A percentile compares a stretch with the other conserved stretches of the same genome.
Evolutionary conservation across 2,888 invertebrate genomes (phyloP).

Genomic region (Ellobium chinense): DNA sequence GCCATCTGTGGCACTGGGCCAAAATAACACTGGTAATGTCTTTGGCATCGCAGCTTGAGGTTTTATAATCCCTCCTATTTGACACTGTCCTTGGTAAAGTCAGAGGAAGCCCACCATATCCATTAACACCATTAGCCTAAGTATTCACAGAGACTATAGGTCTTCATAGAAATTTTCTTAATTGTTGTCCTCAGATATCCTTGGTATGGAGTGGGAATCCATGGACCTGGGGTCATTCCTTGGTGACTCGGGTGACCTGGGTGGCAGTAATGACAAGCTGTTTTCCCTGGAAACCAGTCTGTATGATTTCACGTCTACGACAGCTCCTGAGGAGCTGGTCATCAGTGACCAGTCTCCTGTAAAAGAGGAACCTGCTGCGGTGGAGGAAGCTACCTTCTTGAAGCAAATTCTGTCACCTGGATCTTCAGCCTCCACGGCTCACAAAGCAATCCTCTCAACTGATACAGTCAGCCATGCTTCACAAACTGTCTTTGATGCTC

Average conservation of each 20-base stretch:
- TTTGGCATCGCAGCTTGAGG: too few relatives aligned
- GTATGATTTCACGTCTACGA: slow-evolving; percentile 13
- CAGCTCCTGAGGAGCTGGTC: slow-evolving; percentile 20
- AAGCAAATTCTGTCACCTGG: background rate
- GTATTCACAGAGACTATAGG: too few relatives aligned
- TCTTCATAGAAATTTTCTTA: too few relatives aligned
- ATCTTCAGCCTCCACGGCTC: too few relatives aligned
- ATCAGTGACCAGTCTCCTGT: background rate
- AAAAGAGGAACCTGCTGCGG: background rate
- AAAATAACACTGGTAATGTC: too few relatives aligned
- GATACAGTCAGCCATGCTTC: background rate
- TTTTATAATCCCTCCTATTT: too few relatives aligned
- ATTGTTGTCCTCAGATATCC: slow-evolving; percentile 58
- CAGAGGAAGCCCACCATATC: too few relatives aligned
- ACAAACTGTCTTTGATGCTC: slow-evolving; percentile 16
- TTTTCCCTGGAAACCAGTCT: slow-evolving; percentile 19
- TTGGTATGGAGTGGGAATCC: slow-evolving; percentile 66
- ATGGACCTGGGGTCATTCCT: slow-evolving; percentile 58
- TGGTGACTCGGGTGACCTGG: slow-evolving; percentile 45
- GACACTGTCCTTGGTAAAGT: too few relatives aligned
- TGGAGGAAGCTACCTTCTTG: background rate
- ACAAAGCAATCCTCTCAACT: too few relatives aligned
- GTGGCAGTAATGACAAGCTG: slow-evolving; percentile 20
- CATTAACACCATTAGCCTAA: too few relatives aligned
- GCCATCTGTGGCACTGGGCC: too few relatives aligned